Evolutionary conservation across 2,888 invertebrate species (phyloP), one percentile per base, ranked within the genome.

Genomic region (Heliconius erato): DNA sequence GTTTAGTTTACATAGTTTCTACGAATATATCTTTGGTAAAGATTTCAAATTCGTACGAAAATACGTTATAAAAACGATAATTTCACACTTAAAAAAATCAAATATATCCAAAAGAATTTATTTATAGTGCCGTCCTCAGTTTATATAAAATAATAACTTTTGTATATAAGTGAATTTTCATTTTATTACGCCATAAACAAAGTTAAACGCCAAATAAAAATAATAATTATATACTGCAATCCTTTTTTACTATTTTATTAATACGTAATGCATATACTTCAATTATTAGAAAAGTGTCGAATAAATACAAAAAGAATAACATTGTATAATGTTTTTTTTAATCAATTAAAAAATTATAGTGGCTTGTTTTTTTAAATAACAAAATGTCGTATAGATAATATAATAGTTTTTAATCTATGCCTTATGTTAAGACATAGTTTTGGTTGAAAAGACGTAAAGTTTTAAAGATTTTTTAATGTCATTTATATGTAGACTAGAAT

Each of bases 391-490:
- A 63, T 14, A 59, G 49, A 74, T 54, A 49, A 80, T 54, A 54
- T 35, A 77, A 40, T 7, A 3, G 23, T 65, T 78, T 67, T 44
- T 65, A 19, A 12, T 78, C 67, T 78, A 23, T 74, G 77, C 44
- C 78, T 78, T 68, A 78, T 68, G 78, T 49, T 68, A 78, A 78
- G 77, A 44, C 77, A 44, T 78, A 35, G 67, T 19, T 78, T 49
- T 54, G 12, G 14, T 44, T 59, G 11, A 54, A 54, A 32, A 35
- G 59, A 14, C 23, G 28, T 32, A 74, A 19, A 32, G 7, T 54
- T 54, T 76, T 54, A 54, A 59, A 74, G 9, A n/a, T 59, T 74
- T 59, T 23, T 32, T 40, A n/a, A 14, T 74, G 23, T n/a, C 35
- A 71, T 40, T 40, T 40, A 12, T 23, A 40, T 44, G 44, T 44